Evolutionary conservation across 2,797 vertebrate species (phyloP).

Genomic region (Prunella strophiata): DNA sequence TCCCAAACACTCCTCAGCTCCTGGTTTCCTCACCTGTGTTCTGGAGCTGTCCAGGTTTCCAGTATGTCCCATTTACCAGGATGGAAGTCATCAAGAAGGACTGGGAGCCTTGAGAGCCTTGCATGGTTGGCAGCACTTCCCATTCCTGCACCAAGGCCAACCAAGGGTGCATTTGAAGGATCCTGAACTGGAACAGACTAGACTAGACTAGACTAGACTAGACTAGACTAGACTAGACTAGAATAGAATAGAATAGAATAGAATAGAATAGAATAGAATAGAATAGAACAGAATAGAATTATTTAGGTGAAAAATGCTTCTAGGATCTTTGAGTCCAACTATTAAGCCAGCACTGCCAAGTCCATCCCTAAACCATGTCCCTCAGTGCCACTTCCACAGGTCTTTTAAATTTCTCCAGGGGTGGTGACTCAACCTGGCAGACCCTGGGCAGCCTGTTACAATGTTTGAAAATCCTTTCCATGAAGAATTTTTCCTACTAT

Average conservation of each 20-base stretch:
- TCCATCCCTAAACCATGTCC: not conserved
- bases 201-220: not conserved
- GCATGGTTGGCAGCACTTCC: not conserved
- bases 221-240: not conserved
- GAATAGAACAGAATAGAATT: too few species aligned
- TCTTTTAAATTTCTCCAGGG: rapidly evolving
- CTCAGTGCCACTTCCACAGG: not conserved
- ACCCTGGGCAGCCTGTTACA: not conserved
- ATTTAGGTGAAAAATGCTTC: not conserved
- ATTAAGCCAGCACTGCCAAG: not conserved
- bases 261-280: not conserved
- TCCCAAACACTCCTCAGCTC: not conserved
- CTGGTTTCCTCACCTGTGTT: not conserved
- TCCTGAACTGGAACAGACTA: not conserved
- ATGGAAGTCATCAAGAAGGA: not conserved
- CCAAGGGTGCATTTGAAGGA: not conserved
- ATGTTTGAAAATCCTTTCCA: not conserved
- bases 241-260: not conserved
- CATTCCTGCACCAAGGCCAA: not conserved
- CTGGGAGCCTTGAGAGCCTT: not conserved
- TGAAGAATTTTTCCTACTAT: not conserved
- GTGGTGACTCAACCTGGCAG: not conserved
- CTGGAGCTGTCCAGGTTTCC: not conserved
- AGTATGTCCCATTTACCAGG: not conserved
- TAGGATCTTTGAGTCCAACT: not conserved